These are phyloP conservation scores for Mactra quadrangularis DNA, from an alignment of 1,140 invertebrate species.

Conservation along the genomic window DNA sequence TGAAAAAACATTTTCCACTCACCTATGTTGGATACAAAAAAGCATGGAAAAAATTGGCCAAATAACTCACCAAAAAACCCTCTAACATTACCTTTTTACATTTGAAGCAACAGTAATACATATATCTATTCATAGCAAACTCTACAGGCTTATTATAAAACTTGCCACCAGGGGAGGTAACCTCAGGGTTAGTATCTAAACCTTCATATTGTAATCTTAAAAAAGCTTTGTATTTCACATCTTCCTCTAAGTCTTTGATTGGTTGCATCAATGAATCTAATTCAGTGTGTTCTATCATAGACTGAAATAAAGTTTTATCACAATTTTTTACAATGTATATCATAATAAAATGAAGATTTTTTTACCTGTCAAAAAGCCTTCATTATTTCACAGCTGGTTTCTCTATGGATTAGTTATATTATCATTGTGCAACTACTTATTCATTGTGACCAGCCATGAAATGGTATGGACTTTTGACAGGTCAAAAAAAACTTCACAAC, in stretches of 20 bases:
- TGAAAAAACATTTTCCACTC: too few relatives aligned
- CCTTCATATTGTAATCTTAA: constrained; percentile 99
- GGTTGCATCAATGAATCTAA: constrained; percentile 91
- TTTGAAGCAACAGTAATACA: constrained; percentile 99
- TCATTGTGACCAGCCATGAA: too few relatives aligned
- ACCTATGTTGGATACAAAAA: too few relatives aligned
- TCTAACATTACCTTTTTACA: constrained; percentile 97
- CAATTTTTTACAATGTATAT: background rate
- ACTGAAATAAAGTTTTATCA: constrained; percentile 83
- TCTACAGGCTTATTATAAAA: constrained; percentile 91
- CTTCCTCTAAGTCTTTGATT: constrained; percentile 92
- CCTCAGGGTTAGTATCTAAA: constrained; percentile 89
- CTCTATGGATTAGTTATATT: too few relatives aligned
- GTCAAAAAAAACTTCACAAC: too few relatives aligned
- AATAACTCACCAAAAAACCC: too few relatives aligned
- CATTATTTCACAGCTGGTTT: too few relatives aligned
- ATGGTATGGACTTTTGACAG: too few relatives aligned
- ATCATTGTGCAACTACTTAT: too few relatives aligned
- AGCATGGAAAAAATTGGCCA: too few relatives aligned
- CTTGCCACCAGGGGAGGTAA: constrained; percentile 86
- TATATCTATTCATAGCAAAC: constrained; percentile 98
- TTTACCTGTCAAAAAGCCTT: too few relatives aligned
- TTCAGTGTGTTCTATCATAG: constrained; percentile 92
- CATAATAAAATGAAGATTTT: too few relatives aligned
- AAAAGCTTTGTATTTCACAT: constrained; percentile 95